Percentiles rank a stretch among this genome's conserved stretches.
These are phyloP conservation scores for Ceratina calcarata DNA, from an alignment of 1,140 invertebrate species.

Conservation along the genomic window DNA sequence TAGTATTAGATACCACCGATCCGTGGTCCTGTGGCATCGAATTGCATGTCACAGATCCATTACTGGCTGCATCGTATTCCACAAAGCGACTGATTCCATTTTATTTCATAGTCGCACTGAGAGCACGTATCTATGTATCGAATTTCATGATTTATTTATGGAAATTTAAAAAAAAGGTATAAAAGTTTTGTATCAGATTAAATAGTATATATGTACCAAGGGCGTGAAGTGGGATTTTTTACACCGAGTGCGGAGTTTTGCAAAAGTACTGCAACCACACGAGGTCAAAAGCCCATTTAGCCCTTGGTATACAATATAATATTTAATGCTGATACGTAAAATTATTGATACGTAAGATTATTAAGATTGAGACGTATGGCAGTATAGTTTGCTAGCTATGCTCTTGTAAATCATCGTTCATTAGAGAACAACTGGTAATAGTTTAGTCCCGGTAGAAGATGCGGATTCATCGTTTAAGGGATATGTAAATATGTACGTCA, in stretches of 20 bases:
- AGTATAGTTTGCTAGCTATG: no score
- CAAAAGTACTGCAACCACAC: no score
- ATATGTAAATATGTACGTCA: neutral
- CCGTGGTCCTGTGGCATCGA: neutral
- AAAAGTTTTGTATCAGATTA: neutral
- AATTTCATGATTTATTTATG: neutral
- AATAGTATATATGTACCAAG: no score
- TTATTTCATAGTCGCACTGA: neutral
- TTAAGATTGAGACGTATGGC: neutral
- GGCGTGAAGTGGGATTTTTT: no score
- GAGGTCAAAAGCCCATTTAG: no score
- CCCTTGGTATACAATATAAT: no score
- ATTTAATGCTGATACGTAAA: neutral
- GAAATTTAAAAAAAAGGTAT: neutral
- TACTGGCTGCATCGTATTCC: neutral
- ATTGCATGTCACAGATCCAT: neutral
- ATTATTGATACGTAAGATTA: neutral
- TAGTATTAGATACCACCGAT: neutral
- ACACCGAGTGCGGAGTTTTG: no score
- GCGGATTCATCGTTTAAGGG: slow-evolving; percentile 6
- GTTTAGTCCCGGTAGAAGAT: neutral
- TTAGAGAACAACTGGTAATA: neutral
- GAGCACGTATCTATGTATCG: no score
- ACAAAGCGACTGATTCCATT: neutral
- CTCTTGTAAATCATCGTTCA: neutral